Evolutionary conservation across 2,797 vertebrate genomes (phyloP).

Genomic region (Argyrosomus regius): DNA sequence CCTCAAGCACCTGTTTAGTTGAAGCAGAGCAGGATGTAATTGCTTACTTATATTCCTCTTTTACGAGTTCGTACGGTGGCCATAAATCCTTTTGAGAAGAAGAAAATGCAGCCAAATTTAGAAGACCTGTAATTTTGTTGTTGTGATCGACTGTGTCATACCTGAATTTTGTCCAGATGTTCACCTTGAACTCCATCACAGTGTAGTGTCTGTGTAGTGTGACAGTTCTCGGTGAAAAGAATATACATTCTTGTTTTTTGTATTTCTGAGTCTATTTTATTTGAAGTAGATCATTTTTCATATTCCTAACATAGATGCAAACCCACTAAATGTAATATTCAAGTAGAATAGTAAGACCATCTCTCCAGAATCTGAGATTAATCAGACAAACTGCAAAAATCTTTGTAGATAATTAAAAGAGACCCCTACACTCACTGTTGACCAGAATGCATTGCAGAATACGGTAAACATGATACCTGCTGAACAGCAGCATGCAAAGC

Average conservation of each 20-base stretch:
- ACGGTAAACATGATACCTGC: neutral
- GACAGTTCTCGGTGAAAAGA: neutral
- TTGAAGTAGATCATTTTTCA: neutral
- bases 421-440: neutral
- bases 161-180: neutral
- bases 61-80: neutral
- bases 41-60: constrained; percentile 19
- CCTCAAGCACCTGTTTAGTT: constrained; percentile 51
- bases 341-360: neutral
- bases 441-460: constrained; percentile 1
- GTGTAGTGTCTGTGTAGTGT: no score
- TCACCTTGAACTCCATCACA: neutral
- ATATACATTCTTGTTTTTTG: neutral
- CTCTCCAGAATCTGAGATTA: neutral
- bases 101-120: neutral
- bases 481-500: neutral
- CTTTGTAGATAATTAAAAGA: constrained; percentile 5
- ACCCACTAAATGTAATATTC: neutral
- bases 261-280: neutral
- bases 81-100: constrained; percentile 13
- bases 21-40: constrained; percentile 20
- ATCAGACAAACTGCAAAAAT: neutral
- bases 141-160: neutral
- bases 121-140: neutral
- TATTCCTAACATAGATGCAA: neutral